Percentiles rank a stretch among this genome's conserved stretches.
Evolutionary conservation across 2,113 vertebrate genomes (phyloP).

Genomic region (Ailuropoda melanoleuca): DNA sequence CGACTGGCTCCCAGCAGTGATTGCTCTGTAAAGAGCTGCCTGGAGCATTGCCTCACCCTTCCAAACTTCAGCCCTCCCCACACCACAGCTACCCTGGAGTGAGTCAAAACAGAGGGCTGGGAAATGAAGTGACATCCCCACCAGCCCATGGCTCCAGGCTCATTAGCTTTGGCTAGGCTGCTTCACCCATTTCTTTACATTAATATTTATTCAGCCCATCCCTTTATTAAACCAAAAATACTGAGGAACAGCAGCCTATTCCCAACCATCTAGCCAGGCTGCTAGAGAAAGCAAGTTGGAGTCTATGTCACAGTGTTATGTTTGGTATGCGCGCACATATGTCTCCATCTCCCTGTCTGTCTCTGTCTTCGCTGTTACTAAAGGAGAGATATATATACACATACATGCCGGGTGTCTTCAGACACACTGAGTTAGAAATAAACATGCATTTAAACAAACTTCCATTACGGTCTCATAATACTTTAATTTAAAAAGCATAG

Average conservation of each 20-base stretch:
- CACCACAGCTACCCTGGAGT: constrained; percentile 56
- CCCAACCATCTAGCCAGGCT: constrained; percentile 35
- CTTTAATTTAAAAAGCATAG: constrained; percentile 60
- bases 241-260: constrained; percentile 30
- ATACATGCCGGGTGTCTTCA: not conserved
- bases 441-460: constrained; percentile 61
- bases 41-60: constrained; percentile 56
- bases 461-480: constrained; percentile 30
- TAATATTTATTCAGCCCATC: constrained; percentile 59
- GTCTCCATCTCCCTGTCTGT: constrained; percentile 62
- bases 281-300: constrained; percentile 65
- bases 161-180: constrained; percentile 45
- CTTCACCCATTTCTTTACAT: constrained; percentile 56
- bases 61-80: constrained; percentile 34
- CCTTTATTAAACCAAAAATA: constrained; percentile 74
- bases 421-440: constrained; percentile 49
- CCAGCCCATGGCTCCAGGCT: constrained; percentile 33
- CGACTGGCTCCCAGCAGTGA: constrained; percentile 8
- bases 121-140: not conserved
- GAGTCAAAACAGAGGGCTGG: constrained; percentile 69
- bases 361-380: constrained; percentile 60
- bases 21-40: constrained; percentile 45
- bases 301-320: constrained; percentile 67
- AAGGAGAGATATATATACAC: constrained; percentile 9
- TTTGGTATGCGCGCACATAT: constrained; percentile 50